These are phyloP conservation scores for Rhagonycha lutea DNA, from an alignment of 2,888 invertebrate species.

Conservation along the genomic window DNA sequence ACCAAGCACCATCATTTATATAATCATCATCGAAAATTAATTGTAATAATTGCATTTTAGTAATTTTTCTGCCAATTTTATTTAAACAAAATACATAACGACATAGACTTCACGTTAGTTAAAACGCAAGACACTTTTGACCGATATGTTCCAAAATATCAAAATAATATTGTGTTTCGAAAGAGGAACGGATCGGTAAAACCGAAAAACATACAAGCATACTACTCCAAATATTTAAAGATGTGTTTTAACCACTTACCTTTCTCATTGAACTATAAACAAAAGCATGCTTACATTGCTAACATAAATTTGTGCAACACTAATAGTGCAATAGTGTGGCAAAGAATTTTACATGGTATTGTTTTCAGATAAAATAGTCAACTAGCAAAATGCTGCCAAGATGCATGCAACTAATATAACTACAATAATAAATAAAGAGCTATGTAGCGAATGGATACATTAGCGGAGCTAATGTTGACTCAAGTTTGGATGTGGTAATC, in stretches of 20 bases:
- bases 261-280: slow-evolving; percentile 13
- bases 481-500: slow-evolving; percentile 24
- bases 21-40: background rate
- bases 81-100: background rate
- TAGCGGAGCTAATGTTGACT: background rate
- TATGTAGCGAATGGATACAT: background rate
- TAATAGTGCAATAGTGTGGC: background rate
- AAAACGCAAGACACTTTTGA: background rate
- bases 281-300: slow-evolving; percentile 20
- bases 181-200: slow-evolving; percentile 5
- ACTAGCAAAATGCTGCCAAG: background rate
- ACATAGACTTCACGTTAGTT: background rate
- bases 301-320: background rate
- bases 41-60: background rate
- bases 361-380: background rate
- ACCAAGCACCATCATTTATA: slow-evolving; percentile 32
- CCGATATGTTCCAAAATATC: background rate
- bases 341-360: background rate
- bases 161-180: background rate
- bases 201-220: slow-evolving; percentile 14
- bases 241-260: slow-evolving; percentile 19
- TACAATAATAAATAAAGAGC: background rate
- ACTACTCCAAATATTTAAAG: slow-evolving; percentile 11
- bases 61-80: background rate
- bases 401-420: background rate